Percentiles rank a stretch among this genome's conserved stretches.
Conservation (phyloP, 2,888 invertebrate genomes). For the Philhelius pedissequus region DNA sequence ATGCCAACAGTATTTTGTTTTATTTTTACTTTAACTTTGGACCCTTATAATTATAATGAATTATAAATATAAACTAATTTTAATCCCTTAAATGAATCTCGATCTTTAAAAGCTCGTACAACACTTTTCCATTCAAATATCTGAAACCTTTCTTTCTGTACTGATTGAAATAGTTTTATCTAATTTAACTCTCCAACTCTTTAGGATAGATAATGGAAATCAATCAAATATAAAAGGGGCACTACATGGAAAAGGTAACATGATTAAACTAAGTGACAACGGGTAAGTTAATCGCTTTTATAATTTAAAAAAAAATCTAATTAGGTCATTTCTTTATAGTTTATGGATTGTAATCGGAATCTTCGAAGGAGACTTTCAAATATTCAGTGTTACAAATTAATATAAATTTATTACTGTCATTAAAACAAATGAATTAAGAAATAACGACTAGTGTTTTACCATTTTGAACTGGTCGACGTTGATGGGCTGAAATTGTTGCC, state of each 20-base stretch:
- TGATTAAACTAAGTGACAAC: constrained; percentile 77
- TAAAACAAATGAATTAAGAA: background rate
- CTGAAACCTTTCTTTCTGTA: too few relatives aligned
- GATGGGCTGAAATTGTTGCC: background rate
- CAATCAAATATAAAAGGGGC: constrained; percentile 73
- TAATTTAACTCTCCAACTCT: background rate
- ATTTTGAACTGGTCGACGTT: constrained; percentile 12
- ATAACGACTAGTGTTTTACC: background rate
- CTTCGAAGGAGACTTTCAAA: constrained; percentile 75
- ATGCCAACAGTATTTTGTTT: too few relatives aligned
- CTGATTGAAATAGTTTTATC: background rate
- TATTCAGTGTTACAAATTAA: constrained; percentile 72
- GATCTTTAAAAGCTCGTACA: too few relatives aligned
- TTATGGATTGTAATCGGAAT: constrained; percentile 77
- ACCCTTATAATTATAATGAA: too few relatives aligned
- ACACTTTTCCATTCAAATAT: too few relatives aligned
- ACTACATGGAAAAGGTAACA: constrained; percentile 74
- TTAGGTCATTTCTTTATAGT: constrained; percentile 69
- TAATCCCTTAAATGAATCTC: too few relatives aligned
- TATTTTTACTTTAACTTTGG: too few relatives aligned
- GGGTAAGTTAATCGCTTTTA: constrained; percentile 71
- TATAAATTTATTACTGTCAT: background rate
- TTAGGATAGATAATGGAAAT: constrained; percentile 72
- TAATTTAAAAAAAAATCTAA: background rate
- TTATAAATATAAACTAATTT: too few relatives aligned